Base-by-base conservation (phyloP, 2,113 vertebrate genomes). In the Gopherus evgoodei region DNA sequence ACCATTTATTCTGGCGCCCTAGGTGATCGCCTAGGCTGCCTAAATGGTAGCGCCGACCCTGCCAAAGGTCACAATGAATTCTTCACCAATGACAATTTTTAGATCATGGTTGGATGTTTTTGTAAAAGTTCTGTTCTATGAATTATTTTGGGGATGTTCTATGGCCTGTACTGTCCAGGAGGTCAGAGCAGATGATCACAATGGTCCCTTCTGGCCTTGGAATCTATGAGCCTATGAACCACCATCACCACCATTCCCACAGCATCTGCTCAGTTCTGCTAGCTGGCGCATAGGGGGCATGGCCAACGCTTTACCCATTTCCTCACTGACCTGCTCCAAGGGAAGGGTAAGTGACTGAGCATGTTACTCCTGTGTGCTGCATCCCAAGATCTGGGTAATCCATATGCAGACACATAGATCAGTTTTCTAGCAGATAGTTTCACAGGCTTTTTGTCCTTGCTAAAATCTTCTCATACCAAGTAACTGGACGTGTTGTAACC, bases 291-390 rank as follows among this genome's bases (percentile, higher is more conserved):
- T n/a, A 29, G 16, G 8, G 62, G 14, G 57, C 35, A 47, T 29
- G 1, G 1, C 13, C 59, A 31, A 24, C 35, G 24, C 16, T 53
- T 5, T 25, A 44, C 72, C 24, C 72, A 76, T 44, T 76, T 76
- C 72, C 72, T 44, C 24, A 44, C 38, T 42, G n/a, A 42, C 22
- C 38, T 42, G 69, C 19, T 75, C 69, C n/a, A 22, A 1, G n/a
- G 38, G 69, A 75, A 22, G 27, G 11, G 27, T 11, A 38, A 29
- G 38, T 13, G n/a, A 9, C 1, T 50, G 29, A 85, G 7, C 83
- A 69, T 0, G 1, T 11, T 19, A 14, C 0, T 56, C 44, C 2
- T 54, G 11, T 9, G 54, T n/a, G 2, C 5, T 52, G 35, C 79
- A 52, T 2, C 53, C 47, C 82, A 24, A 1, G 31, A 31, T 35